Percentiles rank a stretch among this genome's conserved stretches.
These are phyloP conservation scores for Heliconius charithonia DNA, from an alignment of 2,888 invertebrate species.

Conservation along the genomic window DNA sequence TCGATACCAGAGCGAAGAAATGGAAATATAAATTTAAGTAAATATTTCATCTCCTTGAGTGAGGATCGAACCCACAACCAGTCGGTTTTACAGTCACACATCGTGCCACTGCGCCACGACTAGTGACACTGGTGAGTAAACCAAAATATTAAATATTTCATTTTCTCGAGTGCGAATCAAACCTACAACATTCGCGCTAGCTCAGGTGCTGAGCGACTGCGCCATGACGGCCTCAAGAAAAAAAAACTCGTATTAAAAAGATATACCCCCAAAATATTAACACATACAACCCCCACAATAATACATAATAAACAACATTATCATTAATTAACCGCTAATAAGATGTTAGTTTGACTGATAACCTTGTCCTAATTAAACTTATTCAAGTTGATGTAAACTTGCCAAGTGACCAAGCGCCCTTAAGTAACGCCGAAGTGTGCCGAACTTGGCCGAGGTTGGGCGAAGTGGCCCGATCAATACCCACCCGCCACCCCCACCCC, in stretches of 20 bases:
- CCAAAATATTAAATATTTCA: no score
- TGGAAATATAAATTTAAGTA: no score
- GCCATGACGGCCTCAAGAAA: not conserved
- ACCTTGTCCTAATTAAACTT: constrained; percentile 82
- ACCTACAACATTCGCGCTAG: no score
- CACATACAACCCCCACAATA: not conserved
- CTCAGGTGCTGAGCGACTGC: not conserved
- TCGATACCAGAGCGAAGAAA: no score
- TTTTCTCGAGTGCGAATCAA: no score
- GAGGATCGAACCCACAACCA: no score
- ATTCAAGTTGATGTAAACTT: constrained; percentile 72
- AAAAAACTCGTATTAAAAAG: no score
- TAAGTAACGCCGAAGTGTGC: constrained; percentile 73
- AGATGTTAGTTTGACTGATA: constrained; percentile 54
- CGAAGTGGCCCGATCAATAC: constrained; percentile 81
- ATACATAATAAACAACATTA: not conserved
- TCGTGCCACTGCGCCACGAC: no score
- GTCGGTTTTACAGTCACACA: no score
- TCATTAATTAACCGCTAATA: constrained; percentile 15
- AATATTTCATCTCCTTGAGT: no score
- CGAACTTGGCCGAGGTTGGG: constrained; percentile 68
- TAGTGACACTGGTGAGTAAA: no score
- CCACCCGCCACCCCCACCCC: constrained; percentile 66
- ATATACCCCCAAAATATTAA: not conserved
- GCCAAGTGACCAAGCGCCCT: constrained; percentile 67